Conservation (phyloP, 2,113 vertebrate genomes). For the Eonycteris spelaea region DNA sequence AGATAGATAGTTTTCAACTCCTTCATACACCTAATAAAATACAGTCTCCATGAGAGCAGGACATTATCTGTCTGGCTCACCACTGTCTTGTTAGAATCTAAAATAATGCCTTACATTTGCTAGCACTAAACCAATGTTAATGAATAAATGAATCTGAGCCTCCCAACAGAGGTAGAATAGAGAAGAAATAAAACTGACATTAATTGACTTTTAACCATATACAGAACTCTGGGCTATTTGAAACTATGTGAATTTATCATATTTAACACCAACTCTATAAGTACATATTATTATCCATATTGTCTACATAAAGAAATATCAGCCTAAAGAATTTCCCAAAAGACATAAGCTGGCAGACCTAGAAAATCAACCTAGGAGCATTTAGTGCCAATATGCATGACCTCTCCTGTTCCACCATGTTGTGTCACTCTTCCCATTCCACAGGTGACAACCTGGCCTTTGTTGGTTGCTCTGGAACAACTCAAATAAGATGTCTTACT, state of each 20-base stretch:
- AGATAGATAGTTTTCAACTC: not conserved
- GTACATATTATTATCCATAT: not conserved
- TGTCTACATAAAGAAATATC: not conserved
- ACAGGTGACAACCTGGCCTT: not conserved
- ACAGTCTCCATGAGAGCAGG: not conserved
- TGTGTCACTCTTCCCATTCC: not conserved
- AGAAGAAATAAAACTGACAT: not conserved
- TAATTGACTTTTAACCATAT: not conserved
- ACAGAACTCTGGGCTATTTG: not conserved
- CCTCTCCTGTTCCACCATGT: not conserved
- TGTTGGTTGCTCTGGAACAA: not conserved
- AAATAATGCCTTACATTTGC: not conserved
- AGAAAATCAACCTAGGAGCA: not conserved
- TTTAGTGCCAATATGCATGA: not conserved
- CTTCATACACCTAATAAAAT: not conserved
- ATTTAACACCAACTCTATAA: not conserved
- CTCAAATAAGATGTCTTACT: not conserved
- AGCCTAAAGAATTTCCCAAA: not conserved
- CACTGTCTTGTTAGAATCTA: not conserved
- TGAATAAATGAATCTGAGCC: not conserved
- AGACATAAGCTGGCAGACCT: not conserved
- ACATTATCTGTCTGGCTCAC: not conserved
- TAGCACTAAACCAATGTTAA: not conserved
- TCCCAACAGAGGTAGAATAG: not conserved
- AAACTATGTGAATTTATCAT: not conserved